These are phyloP conservation scores for Montipora cactus DNA, from an alignment of 64 coral and sea anemone species.

Conservation along the genomic window DNA sequence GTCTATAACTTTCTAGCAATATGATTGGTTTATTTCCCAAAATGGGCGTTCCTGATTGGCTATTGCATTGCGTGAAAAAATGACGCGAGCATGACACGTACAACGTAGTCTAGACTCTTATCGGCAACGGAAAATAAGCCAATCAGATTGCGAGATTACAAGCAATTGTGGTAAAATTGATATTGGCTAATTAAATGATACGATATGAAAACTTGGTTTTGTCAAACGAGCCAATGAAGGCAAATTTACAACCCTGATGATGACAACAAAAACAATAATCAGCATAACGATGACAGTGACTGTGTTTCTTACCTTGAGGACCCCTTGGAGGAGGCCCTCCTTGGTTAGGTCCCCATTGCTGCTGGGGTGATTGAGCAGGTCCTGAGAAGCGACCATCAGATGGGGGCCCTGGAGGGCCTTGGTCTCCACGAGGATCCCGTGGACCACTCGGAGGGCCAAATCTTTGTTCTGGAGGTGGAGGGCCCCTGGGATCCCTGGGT, in stretches of 20 bases:
- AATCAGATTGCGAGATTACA: too few species aligned
- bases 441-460: conserved; percentile 63
- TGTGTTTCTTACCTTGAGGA: conserved; percentile 28
- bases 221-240: too few species aligned
- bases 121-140: too few species aligned
- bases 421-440: conserved; percentile 57
- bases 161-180: too few species aligned
- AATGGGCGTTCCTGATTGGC: too few species aligned
- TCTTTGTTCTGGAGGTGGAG: conserved; percentile 51
- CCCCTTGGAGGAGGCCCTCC: conserved; percentile 78
- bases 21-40: too few species aligned
- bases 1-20: too few species aligned
- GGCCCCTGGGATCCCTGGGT: conserved; percentile 71
- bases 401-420: conserved; percentile 44
- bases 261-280: not conserved
- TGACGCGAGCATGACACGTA: too few species aligned
- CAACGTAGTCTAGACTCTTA: too few species aligned
- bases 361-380: conserved; percentile 83
- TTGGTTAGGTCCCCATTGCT: conserved; percentile 85
- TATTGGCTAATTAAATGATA: too few species aligned
- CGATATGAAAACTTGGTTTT: too few species aligned
- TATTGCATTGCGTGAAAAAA: too few species aligned
- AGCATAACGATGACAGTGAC: not conserved
- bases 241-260: not conserved
- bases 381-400: conserved; percentile 48